Evolutionary conservation across 2,888 invertebrate species (phyloP), one percentile per base, ranked within the genome.

Genomic region (Epinotia ramella): DNA sequence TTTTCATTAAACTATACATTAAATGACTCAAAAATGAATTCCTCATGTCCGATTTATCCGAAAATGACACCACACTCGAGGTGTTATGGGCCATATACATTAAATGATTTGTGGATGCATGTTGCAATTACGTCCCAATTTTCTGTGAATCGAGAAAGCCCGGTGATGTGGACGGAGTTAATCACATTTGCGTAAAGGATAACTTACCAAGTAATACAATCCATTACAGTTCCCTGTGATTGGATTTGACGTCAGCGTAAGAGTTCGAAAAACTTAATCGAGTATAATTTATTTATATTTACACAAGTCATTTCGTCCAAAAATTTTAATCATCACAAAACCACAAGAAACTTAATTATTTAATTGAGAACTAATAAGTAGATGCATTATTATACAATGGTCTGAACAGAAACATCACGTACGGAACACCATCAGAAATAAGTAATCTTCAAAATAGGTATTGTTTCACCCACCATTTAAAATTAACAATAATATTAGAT

Each of bases 251-350:
- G 56, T 24, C 12, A 28, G 6, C 2, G 16, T 60, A 60, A 16
- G 49, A 49, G 16, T 16, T 49, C 16, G 49, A 49, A 49, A 49
- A 49, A 16, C 49, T 49, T 49, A 49, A 16, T 49, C 7, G 7
- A 33, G 6, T 33, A n/a, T n/a, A 7, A 33, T 33, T 33, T 7
- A 7, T 33, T 7, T 5, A 0, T 49, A n/a, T 49, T 49, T 49
- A 0, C 16, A 49, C n/a, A n/a, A n/a, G n/a, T n/a, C 86, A 90
- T 87, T 88, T 89, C 82, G 84, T 89, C 86, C 89, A 89, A 89
- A 86, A 82, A 83, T 80, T 83, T 84, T 73, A 83, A 86, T 86
- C 86, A 87, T 87, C 88, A 89, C 86, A 88, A 90, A 53, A 86
- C 86, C 83, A 85, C 84, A 84, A 81, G 80, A 79, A 83, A 84